Conservation (phyloP, 2,888 invertebrate species). For the Aphodius sticticus region DNA sequence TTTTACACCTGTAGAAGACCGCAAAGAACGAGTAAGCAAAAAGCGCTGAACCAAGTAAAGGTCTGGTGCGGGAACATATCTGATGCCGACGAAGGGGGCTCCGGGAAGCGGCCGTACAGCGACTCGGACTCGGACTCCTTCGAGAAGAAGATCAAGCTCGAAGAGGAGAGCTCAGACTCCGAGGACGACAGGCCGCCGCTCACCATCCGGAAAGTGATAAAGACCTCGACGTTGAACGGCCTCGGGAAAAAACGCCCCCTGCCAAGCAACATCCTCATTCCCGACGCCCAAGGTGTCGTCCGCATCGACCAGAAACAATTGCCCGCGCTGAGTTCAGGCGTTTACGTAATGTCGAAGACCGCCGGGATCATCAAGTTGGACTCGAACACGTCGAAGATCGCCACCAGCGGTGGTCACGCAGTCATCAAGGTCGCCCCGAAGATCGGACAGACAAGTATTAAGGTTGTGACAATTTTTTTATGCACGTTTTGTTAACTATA, state of each 20-base stretch:
- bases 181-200: slow-evolving; percentile 44
- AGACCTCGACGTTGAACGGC: slow-evolving; percentile 45
- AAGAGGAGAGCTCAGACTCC: slow-evolving; percentile 52
- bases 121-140: slow-evolving; percentile 54
- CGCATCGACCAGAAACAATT: slow-evolving; percentile 79
- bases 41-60: slow-evolving; percentile 83
- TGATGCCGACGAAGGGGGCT: slow-evolving; percentile 60
- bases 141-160: slow-evolving; percentile 57
- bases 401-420: slow-evolving; percentile 56
- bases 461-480: slow-evolving; percentile 49
- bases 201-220: slow-evolving; percentile 41
- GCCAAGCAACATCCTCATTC: slow-evolving; percentile 59
- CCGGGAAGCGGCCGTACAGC: slow-evolving; percentile 45
- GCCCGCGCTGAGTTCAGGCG: slow-evolving; percentile 69
- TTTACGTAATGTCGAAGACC: slow-evolving; percentile 80
- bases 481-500: too few relatives aligned
- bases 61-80: slow-evolving; percentile 80
- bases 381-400: slow-evolving; percentile 60
- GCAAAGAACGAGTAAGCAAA: slow-evolving; percentile 80
- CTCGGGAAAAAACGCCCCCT: slow-evolving; percentile 47
- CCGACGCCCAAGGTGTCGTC: slow-evolving; percentile 73
- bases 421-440: slow-evolving; percentile 62
- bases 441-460: slow-evolving; percentile 61
- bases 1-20: slow-evolving; percentile 64
- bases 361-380: slow-evolving; percentile 78